Conservation (phyloP, 2,888 invertebrate species). For the Eledone cirrhosa region DNA sequence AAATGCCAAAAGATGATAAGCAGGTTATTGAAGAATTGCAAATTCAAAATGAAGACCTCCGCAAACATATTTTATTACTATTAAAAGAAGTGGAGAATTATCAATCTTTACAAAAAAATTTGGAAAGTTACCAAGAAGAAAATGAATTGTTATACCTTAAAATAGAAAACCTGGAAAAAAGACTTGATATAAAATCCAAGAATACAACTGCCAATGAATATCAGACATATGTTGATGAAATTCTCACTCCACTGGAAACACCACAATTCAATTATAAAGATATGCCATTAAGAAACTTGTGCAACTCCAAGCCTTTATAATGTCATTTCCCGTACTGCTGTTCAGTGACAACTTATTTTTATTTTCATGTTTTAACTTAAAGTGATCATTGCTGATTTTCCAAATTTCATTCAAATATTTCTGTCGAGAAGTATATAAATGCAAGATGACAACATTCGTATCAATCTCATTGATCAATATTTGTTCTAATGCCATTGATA, state of each 20-base stretch:
- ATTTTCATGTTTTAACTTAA: too few species aligned
- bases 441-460: too few species aligned
- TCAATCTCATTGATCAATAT: too few species aligned
- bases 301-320: background rate
- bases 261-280: constrained; percentile 72
- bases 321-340: too few species aligned
- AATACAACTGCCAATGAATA: constrained; percentile 31
- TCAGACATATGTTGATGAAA: constrained; percentile 69
- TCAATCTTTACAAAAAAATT: constrained; percentile 48
- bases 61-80: constrained; percentile 52
- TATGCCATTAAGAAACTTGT: background rate
- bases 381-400: too few species aligned
- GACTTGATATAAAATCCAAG: constrained; percentile 25
- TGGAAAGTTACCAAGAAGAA: constrained; percentile 47
- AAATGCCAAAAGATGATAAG: constrained; percentile 54
- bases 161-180: constrained; percentile 32
- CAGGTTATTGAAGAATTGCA: constrained; percentile 56
- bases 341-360: too few species aligned
- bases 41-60: constrained; percentile 58
- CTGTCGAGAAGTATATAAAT: too few species aligned
- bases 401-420: too few species aligned
- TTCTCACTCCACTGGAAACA: constrained; percentile 72
- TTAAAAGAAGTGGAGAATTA: constrained; percentile 52
- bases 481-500: too few species aligned
- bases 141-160: constrained; percentile 41